phyloP scores from a whole-genome alignment of 2,888 invertebrate species.

The Boloria euphrosyne region DNA sequence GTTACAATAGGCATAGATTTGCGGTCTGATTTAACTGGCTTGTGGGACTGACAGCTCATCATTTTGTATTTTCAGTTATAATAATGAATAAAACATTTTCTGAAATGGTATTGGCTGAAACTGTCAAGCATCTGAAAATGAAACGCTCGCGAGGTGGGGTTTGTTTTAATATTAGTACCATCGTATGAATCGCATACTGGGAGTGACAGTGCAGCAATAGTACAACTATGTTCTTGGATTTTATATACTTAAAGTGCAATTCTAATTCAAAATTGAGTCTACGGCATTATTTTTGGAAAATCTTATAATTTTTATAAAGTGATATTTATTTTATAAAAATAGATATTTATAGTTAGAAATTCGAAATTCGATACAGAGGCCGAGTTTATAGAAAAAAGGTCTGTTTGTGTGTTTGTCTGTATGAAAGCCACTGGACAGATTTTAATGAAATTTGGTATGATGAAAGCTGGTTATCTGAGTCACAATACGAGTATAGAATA shows the following conservation, averaged over 20 bases:
- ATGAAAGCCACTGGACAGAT: too few relatives aligned
- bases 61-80: conserved; percentile 27
- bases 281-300: too few relatives aligned
- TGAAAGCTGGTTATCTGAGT: too few relatives aligned
- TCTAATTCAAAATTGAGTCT: too few relatives aligned
- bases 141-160: conserved; percentile 19
- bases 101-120: conserved; percentile 6
- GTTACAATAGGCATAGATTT: conserved; percentile 39
- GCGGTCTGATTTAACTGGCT: conserved; percentile 35
- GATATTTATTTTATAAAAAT: too few relatives aligned
- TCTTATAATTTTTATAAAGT: too few relatives aligned
- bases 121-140: conserved; percentile 7
- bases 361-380: too few relatives aligned
- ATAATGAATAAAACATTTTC: conserved; percentile 18
- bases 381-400: too few relatives aligned
- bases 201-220: conserved; percentile 35
- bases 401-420: too few relatives aligned
- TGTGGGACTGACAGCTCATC: conserved; percentile 28
- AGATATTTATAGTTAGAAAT: too few relatives aligned
- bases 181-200: conserved; percentile 38
- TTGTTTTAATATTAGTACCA: conserved; percentile 37
- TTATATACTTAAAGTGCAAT: conserved; percentile 13
- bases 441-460: too few relatives aligned
- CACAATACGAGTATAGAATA: too few relatives aligned
- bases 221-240: conserved; percentile 30